A percentile compares a stretch with the other conserved stretches of the same genome.
These are phyloP conservation scores for Morone chrysops DNA, from an alignment of 2,113 vertebrate genomes.

Conservation along the genomic window DNA sequence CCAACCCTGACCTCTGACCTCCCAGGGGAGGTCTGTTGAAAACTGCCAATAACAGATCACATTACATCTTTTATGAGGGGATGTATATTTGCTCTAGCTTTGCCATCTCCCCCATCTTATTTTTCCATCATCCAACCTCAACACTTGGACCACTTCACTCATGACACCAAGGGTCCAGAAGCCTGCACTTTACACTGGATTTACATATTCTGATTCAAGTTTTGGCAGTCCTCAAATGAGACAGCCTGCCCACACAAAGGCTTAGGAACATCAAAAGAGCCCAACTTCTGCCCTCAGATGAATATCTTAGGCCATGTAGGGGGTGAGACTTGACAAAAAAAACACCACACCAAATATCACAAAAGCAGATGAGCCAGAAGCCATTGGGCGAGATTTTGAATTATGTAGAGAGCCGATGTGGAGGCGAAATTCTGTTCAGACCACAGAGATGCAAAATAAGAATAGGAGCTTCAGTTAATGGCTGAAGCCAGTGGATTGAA, in stretches of 20 bases:
- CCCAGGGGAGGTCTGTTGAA: slow-evolving; percentile 16
- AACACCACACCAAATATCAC: slow-evolving; percentile 48
- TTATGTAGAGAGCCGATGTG: slow-evolving; percentile 58
- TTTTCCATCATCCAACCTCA: background rate
- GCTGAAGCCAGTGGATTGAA: slow-evolving; percentile 64
- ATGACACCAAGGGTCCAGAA: slow-evolving; percentile 2
- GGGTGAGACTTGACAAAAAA: background rate
- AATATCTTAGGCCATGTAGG: slow-evolving; percentile 30
- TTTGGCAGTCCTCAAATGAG: slow-evolving; percentile 42
- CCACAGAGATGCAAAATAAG: slow-evolving; percentile 28
- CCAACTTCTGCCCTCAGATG: slow-evolving; percentile 40
- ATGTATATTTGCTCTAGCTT: slow-evolving; percentile 1
- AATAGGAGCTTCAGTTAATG: slow-evolving; percentile 64
- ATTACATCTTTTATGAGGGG: slow-evolving; percentile 35
- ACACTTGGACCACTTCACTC: background rate
- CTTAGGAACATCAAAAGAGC: slow-evolving; percentile 52
- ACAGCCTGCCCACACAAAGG: slow-evolving; percentile 49
- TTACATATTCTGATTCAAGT: slow-evolving; percentile 58
- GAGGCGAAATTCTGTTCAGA: slow-evolving; percentile 49
- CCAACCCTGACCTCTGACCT: slow-evolving; percentile 55
- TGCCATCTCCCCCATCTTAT: background rate
- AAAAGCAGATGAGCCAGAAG: slow-evolving; percentile 59
- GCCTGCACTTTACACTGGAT: slow-evolving; percentile 41
- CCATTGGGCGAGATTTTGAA: slow-evolving; percentile 44
- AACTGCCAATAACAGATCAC: slow-evolving; percentile 54